phyloP scores from a whole-genome alignment of 1,140 invertebrate species.

The Oedothorax gibbosus region DNA sequence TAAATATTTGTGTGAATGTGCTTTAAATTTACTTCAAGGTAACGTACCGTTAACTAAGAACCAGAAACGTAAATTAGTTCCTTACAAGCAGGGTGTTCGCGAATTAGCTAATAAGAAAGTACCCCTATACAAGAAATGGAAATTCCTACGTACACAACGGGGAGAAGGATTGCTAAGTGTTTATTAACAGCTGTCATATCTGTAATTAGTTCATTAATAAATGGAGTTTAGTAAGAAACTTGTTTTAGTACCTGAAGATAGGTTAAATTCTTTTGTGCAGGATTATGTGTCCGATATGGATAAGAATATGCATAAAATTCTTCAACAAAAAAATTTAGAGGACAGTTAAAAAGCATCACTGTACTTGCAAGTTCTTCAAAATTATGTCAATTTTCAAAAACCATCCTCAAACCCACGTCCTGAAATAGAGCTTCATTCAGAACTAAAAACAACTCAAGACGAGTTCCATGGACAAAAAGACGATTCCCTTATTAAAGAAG shows the following conservation, averaged over 20 bases:
- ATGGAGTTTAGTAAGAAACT: too few species aligned
- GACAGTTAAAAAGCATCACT: neutral
- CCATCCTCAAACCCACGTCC: neutral
- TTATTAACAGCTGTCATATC: slow-evolving; percentile 8
- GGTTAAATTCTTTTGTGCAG: too few species aligned
- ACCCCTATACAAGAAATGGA: neutral
- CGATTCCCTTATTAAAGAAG: neutral
- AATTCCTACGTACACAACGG: neutral
- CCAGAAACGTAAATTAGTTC: neutral
- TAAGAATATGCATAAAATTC: slow-evolving; percentile 5
- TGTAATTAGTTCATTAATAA: slow-evolving; percentile 1
- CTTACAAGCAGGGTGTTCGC: slow-evolving; percentile 6
- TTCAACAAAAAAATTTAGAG: neutral
- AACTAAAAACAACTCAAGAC: neutral
- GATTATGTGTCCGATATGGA: too few species aligned
- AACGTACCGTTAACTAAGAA: slow-evolving; percentile 7
- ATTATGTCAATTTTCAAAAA: neutral
- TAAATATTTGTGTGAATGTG: slow-evolving; percentile 20
- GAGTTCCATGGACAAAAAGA: neutral
- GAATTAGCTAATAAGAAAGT: neutral
- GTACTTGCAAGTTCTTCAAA: neutral
- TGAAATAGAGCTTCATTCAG: neutral
- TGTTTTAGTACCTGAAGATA: too few species aligned
- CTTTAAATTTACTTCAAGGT: too few species aligned
- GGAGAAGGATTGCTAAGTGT: neutral